Base-by-base conservation (phyloP, 2,113 vertebrate species). In the Malurus melanocephalus region DNA sequence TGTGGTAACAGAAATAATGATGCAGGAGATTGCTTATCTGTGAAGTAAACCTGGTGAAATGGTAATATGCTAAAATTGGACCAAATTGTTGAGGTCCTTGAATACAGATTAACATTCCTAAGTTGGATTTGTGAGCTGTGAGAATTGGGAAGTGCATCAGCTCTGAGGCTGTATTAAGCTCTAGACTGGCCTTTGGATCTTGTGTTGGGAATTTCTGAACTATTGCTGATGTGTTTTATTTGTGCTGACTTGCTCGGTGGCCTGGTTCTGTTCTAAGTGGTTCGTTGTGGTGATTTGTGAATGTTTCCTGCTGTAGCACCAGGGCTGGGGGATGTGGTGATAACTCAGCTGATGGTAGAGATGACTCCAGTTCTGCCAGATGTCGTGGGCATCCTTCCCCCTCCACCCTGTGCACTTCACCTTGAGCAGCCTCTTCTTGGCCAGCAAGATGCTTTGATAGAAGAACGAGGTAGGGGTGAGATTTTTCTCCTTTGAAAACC, bases 301-400 rank as follows among this genome's bases (percentile, higher is more conserved):
- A 40, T 23, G 6, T 78, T 38, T 61, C n/a, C 28, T 0, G 0
- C 19, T 42, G 42, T 15, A 59, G 48, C 42, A 19, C n/a, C 13
- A 28, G 28, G 27, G 18, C 64, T 48, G 28, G 27, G 30, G 16
- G 28, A 16, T 27, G 32, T 16, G 8, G 16, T 13, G 46, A 2
- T 72, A 26, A 16, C 32, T 20, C 30, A 68, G 0, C 57, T 38
- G 30, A 15, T 55, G 23, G 9, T 51, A 43, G 43, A 40, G 51
- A 19, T 32, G 42, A 12, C 23, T 78, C 16, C 0, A 1, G 5
- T 65, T 79, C 40, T 68, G 24, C 48, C 16, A 9, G 42, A 24
- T 51, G 46, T 5, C 20, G 76, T 64, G 59, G 60, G 18, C 24
- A 10, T 66, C 68, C 16, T 75, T 80, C 11, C 33, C 7, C 2